phyloP scores from a whole-genome alignment of 2,113 vertebrate species.

The Hyaena hyaena region DNA sequence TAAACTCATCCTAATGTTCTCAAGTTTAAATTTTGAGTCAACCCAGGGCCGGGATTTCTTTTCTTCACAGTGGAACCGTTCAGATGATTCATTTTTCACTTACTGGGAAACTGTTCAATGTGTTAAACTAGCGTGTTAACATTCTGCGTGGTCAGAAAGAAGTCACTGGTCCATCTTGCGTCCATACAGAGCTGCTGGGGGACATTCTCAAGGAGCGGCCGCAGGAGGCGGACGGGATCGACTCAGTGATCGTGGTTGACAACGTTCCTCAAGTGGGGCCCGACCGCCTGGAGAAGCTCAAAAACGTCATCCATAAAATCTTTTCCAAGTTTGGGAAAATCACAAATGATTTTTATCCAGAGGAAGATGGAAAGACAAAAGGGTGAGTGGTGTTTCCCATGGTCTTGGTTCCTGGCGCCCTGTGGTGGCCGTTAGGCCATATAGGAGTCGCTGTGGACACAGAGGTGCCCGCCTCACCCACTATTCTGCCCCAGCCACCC shows the following conservation, averaged over 20 bases:
- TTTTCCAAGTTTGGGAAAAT: constrained; percentile 99
- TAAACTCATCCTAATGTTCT: neutral
- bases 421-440: rapidly evolving
- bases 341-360: constrained; percentile 97
- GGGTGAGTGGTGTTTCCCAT: constrained; percentile 85
- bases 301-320: constrained; percentile 98
- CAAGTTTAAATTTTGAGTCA: neutral
- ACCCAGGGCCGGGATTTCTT: neutral
- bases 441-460: rapidly evolving
- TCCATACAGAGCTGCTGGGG: constrained; percentile 87
- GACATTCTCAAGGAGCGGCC: constrained; percentile 95
- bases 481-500: neutral
- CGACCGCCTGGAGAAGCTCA: constrained; percentile 96
- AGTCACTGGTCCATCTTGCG: neutral
- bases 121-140: neutral
- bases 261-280: constrained; percentile 98
- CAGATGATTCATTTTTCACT: neutral
- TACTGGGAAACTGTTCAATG: neutral
- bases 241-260: constrained; percentile 97
- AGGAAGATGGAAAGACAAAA: constrained; percentile 95
- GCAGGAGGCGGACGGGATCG: constrained; percentile 96
- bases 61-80: neutral
- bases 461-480: neutral
- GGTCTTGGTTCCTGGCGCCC: neutral
- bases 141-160: neutral